Evolutionary conservation across 2,113 vertebrate genomes (phyloP).

Genomic region (Melanerpes aurifrons): DNA sequence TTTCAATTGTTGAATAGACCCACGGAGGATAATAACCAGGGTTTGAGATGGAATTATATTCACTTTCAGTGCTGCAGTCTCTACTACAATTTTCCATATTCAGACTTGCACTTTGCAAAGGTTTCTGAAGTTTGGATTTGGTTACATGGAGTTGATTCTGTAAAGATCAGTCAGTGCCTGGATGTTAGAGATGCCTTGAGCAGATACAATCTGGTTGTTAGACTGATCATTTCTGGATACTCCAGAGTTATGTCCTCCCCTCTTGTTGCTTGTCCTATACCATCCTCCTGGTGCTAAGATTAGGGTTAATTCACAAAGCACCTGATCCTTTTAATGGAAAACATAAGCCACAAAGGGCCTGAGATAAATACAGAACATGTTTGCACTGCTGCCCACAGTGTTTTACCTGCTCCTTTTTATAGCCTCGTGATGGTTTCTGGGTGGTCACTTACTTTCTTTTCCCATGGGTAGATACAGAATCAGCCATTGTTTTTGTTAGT

Average conservation of each 20-base stretch:
- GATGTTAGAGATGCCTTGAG: neutral
- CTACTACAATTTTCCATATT: neutral
- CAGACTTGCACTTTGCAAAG: neutral
- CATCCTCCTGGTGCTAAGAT: neutral
- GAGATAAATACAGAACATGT: neutral
- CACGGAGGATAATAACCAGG: neutral
- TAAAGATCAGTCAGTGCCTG: neutral
- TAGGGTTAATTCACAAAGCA: neutral
- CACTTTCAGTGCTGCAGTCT: neutral
- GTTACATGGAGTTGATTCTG: neutral
- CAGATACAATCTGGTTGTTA: neutral
- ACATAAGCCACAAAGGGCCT: neutral
- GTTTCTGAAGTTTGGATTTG: neutral
- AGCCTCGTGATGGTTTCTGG: neutral
- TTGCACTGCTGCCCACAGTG: neutral
- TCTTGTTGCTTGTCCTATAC: neutral
- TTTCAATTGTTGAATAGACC: neutral
- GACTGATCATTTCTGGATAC: neutral
- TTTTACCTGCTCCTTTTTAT: neutral
- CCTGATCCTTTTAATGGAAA: neutral
- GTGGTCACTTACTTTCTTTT: neutral
- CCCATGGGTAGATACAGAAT: neutral
- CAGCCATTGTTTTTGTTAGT: neutral
- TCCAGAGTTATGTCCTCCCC: neutral
- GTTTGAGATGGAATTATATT: neutral